Evolutionary conservation across 2,113 vertebrate species (phyloP), one percentile per base, ranked within the genome.

Genomic region (Mystacornis crossleyi): DNA sequence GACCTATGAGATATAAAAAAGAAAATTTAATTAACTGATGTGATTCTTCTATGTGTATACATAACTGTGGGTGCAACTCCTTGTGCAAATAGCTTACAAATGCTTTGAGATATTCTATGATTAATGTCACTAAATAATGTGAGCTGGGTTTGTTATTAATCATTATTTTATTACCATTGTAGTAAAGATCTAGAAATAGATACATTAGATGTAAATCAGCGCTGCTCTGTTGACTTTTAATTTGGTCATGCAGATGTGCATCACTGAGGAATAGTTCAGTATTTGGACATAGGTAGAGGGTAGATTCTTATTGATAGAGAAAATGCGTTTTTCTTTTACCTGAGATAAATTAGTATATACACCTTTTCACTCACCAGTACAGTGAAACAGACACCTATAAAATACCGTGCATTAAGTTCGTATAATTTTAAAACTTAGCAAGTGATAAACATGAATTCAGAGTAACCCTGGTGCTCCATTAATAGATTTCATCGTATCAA

Each of bases 131-230:
- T 78, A 78, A 88, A 71, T 83, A 88, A 86, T 57, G 29, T 64
- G 48, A 93, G 23, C 18, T 67, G n/a, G 33, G 51, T 55, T 81
- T 0, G 0, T 73, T 92, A 51, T 77, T 90, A 93, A 87, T 82
- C 53, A 71, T 90, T 90, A 81, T 83, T 62, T 89, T 92, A 90
- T 92, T 89, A 89, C 7, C 6, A 23, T 72, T 81, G 53, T 74
- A 69, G 18, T 77, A 73, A 92, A 94, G 31, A 79, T 86, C 47
- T 91, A 89, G 93, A 92, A 95, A 78, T 67, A 81, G 83, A 78
- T 31, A 54, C 20, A 66, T 86, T 65, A 94, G 25, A 74, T 73
- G 18, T 66, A 95, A 93, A 95, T 93, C 55, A 84, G 43, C 4
- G 1, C 50, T 86, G 36, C 33, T 91, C 19, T 94, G 61, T 79